Conservation (phyloP, 2,888 invertebrate genomes). For the Tyria jacobaeae region DNA sequence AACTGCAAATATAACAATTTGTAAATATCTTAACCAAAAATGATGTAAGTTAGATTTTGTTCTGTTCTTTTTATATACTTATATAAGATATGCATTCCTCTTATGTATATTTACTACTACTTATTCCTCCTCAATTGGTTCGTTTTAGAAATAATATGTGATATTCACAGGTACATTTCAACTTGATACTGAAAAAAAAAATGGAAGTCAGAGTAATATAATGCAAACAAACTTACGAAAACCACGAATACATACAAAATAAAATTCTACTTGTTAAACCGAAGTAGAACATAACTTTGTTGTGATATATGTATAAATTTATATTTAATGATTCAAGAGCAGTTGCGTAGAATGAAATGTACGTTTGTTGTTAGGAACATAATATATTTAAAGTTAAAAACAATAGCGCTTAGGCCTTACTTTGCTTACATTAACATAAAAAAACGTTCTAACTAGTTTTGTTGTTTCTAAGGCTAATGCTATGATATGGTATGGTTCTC, state of each 20-base stretch:
- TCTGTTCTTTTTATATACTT: no score
- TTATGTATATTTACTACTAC: no score
- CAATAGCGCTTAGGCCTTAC: constrained; percentile 32
- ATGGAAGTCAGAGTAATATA: no score
- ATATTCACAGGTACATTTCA: no score
- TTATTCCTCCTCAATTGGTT: no score
- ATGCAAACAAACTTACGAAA: neutral
- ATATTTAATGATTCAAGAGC: constrained; percentile 7
- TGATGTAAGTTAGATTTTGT: no score
- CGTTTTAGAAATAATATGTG: no score
- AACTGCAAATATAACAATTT: no score
- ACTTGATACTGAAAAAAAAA: neutral
- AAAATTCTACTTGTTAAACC: neutral
- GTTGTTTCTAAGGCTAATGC: constrained; percentile 21
- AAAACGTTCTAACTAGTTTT: constrained; percentile 28
- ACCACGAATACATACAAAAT: neutral
- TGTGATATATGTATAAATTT: neutral
- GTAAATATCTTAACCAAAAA: no score
- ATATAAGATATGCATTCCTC: no score
- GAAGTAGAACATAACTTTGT: neutral
- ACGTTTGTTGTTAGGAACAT: constrained; percentile 4
- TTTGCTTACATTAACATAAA: constrained; percentile 33
- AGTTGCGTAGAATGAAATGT: constrained; percentile 5
- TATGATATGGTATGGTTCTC: constrained; percentile 17
- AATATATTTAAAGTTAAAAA: constrained; percentile 20